Base-by-base conservation (phyloP, 2,113 vertebrate species). In the Aplodontia rufa region DNA sequence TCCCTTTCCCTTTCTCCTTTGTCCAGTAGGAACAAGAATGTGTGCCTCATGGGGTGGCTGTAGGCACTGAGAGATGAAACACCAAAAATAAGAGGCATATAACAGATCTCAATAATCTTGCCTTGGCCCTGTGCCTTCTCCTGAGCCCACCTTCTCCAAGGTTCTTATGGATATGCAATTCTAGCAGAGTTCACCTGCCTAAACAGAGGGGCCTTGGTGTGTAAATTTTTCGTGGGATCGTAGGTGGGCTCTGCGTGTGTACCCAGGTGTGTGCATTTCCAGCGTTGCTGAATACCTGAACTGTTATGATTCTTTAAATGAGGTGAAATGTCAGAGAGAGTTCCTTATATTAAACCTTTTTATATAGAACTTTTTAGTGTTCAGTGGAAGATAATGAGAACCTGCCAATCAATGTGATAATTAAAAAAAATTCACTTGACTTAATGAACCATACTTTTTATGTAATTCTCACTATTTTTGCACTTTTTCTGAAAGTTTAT, bases 391-490 rank as follows among this genome's bases (percentile, higher is more conserved):
- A 71, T 51, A 83, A 62, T 45, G 28, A 76, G 12, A 95, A 53
- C 88, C 95, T 86, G 45, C 26, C 19, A 93, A 91, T 78, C 62
- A 88, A 35, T 69, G 35, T 69, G 32, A 71, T 88, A 90, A 83
- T 79, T 78, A 51, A 78, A 74, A 53, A 80, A 82, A 75, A 24
- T 96, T 94, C 82, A 78, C 95, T 95, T 64, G n/a, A 89, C 9
- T 66, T 89, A 49, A 28, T 58, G 75, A 8, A 16, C 32, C 22
- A 64, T 64, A 71, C 8, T 53, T 4, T 75, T 90, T 42, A 55
- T 64, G 12, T 68, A 90, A 87, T 28, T 75, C 37, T 60, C 51
- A 75, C 20, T 75, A 58, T 58, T 26, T 58, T 58, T 58, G 24
- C 55, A 58, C 24, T 24, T 58, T 26, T 26, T 26, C 8, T 58